Base-by-base conservation (phyloP, 2,888 invertebrate genomes). In the Pandemis corylana region DNA sequence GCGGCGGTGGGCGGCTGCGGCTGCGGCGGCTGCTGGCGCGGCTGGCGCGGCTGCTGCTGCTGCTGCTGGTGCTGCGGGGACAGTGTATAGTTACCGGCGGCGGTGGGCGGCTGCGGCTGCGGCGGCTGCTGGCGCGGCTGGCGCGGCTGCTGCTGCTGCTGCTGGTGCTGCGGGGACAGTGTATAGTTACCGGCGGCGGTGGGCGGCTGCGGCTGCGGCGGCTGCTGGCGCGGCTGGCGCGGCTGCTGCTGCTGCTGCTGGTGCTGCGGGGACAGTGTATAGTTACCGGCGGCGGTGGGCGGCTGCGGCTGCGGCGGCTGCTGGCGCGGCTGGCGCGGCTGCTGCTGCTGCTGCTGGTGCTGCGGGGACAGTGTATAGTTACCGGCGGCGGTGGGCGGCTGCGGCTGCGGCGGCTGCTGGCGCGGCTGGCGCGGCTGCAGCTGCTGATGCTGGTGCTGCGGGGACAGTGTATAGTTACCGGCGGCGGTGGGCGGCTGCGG, bases 201-300 rank as follows among this genome's bases (percentile, higher is more conserved):
- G 71, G 79, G 71, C 28, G 78, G 83, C 69, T 68, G 82, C 76
- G 73, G 82, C 62, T 76, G 79, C 78, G 68, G 79, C 71, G 51
- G 76, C 10, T 74, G 71, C 7, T 79, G 79, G 66, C 76, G 80
- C 72, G 78, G 81, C 78, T 74, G 79, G 76, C 72, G 74, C 75
- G 56, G 76, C 77, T 74, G 78, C 72, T 69, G 67, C 20, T 42
- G 36, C 62, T 36, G 77, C 79, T 77, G 71, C 71, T 74, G 61
- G 68, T 64, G 53, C 77, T 79, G 76, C 76, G 78, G 78, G 79
- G n/a, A n/a, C n/a, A n/a, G n/a, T n/a, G n/a, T n/a, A n/a, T 10
- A 10, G 9, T 15, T 49, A 76, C 77, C 76, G 44, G 76, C 75
- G n/a, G 79, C 77, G 46, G 77, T 15, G 71, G 79, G 71, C 28